Evolutionary conservation across 2,113 vertebrate species (phyloP), one percentile per base, ranked within the genome.

Genomic region (Burhinus bistriatus): DNA sequence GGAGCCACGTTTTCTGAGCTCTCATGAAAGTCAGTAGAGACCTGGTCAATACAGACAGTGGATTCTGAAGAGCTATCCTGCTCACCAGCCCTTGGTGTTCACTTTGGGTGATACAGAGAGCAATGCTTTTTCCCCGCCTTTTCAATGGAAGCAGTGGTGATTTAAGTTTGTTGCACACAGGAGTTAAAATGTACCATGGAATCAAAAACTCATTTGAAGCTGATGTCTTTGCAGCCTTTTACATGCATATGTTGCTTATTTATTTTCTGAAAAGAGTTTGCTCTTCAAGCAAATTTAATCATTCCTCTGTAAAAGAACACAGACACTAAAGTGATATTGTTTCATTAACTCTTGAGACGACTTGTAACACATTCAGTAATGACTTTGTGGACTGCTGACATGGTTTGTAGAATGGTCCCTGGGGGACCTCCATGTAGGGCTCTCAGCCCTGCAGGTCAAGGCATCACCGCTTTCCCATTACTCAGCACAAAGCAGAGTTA

Each of bases 391-490:
- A 36, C 27, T 49, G 55, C 7, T 0, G 5, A 3, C 8, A 1
- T 5, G 17, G 7, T 40, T 70, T 81, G 42, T 66, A 55, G 59
- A 51, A 47, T 12, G 25, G 25, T 26, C 2, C 3, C 32, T 27
- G 57, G 19, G 36, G 21, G 12, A 12, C 7, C 11, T 49, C 45
- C 8, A 0, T 2, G 13, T 18, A 49, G 22, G 22, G 9, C 3
- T 8, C 9, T 44, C 40, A 57, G 58, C 27, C n/a, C 45, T 45
- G 36, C 19, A 38, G 62, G 11, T 57, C 32, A 25, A 8, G 8
- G 2, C 1, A 5, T 34, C 19, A 0, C 42, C 42, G 30, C 4
- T 58, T 38, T 76, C 26, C 85, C 30, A 1, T 5, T 32, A 21
- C 22, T 25, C 5, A 16, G 22, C 21, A 11, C 25, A n/a, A 69